These are phyloP conservation scores for Sylvietta virens DNA, from an alignment of 2,113 vertebrate genomes.

Conservation along the genomic window DNA sequence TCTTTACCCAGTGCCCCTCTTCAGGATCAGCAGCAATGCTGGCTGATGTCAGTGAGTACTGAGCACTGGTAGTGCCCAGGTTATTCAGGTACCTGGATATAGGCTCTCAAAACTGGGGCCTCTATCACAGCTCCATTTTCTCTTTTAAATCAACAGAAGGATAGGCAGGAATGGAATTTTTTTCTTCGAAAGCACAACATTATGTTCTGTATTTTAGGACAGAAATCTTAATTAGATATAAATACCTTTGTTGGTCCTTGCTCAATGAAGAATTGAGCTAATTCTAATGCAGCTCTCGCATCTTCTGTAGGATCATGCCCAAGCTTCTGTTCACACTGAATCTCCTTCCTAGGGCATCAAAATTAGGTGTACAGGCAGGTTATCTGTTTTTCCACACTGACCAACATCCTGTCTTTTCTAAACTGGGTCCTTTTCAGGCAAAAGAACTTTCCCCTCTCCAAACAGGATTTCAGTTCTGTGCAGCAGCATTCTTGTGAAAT, in stretches of 20 bases:
- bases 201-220: not conserved
- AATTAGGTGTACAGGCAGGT: constrained; percentile 8
- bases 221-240: not conserved
- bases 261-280: constrained; percentile 87
- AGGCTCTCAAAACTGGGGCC: not conserved
- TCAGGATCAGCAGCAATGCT: not conserved
- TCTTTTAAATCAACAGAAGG: not conserved
- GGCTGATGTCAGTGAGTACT: not conserved
- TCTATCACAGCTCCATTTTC: not conserved
- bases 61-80: not conserved
- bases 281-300: constrained; percentile 79
- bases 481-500: constrained; percentile 36
- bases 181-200: not conserved
- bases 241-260: constrained; percentile 81
- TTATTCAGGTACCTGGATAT: not conserved
- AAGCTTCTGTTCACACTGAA: constrained; percentile 71
- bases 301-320: constrained; percentile 88
- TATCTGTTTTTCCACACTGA: constrained; percentile 32
- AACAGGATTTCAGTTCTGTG: constrained; percentile 11
- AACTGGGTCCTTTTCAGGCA: not conserved
- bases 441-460: not conserved
- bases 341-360: constrained; percentile 76
- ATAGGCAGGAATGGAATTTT: not conserved
- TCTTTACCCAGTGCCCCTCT: not conserved
- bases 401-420: constrained; percentile 12